Base-by-base conservation (phyloP, 2,888 invertebrate species). In the Drosophila lutescens region DNA sequence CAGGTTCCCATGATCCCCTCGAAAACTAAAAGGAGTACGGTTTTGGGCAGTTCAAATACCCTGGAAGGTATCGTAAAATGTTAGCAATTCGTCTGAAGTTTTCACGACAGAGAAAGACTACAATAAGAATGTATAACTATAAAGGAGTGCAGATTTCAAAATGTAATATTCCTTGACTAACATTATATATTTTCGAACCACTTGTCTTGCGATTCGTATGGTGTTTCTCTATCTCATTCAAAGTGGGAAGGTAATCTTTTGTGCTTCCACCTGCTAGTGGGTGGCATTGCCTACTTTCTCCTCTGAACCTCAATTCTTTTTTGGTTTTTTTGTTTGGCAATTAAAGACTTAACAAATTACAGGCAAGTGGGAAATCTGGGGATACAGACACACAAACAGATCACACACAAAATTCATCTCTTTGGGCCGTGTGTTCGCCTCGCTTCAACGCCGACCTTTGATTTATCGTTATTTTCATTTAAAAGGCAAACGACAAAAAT, bases 401-500 rank as follows among this genome's bases (percentile, higher is more conserved):
- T 9, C 15, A 46, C 53, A 46, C 53, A 49, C 72, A 69, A 58
- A 71, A 61, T 58, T 12, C 53, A 54, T 41, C 23, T 51, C 53
- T 15, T 15, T 66, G 51, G 30, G 17, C 67, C 36, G n/a, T 47
- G 40, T 5, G 30, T 12, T 10, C 10, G 8, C 10, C 10, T 17
- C 23, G 56, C 60, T 54, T 54, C 61, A 50, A 71, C 54, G 61
- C 56, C 74, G 72, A 81, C 79, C 89, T 79, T 87, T 85, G 84
- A 85, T 85, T 85, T 89, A 85, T 85, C 63, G 84, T 87, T 89
- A 89, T 87, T 85, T 88, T 88, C 67, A 87, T 85, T 85, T 85
- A 89, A 85, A 85, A 89, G 86, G 87, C 86, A 85, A 89, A 87
- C 89, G 89, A 88, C 84, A 84, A 84, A 88, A 88, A 83, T 83